phyloP scores from a whole-genome alignment of 2,888 invertebrate genomes.

The Habrosyne pyritoides region DNA sequence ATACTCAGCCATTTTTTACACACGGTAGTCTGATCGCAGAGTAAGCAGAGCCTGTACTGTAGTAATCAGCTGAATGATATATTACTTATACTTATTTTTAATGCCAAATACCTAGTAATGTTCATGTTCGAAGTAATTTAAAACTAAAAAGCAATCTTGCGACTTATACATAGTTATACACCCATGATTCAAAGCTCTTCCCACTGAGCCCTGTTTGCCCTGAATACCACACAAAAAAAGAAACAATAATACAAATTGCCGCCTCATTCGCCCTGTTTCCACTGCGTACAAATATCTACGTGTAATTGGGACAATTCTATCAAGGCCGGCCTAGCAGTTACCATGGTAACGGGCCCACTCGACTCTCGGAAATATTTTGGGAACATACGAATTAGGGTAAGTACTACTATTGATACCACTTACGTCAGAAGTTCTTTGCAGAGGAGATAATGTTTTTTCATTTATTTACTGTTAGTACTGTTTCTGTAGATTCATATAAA shows the following conservation, averaged over 20 bases:
- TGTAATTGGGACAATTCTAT: slow-evolving; percentile 10
- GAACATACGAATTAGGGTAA: not conserved
- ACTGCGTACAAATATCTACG: not conserved
- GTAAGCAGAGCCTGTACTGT: no score
- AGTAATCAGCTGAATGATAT: no score
- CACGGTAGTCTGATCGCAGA: no score
- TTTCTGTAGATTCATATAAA: no score
- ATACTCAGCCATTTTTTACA: no score
- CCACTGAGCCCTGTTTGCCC: not conserved
- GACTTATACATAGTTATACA: no score
- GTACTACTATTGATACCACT: not conserved
- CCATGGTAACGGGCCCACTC: not conserved
- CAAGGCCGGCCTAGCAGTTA: slow-evolving; percentile 6
- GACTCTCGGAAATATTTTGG: not conserved
- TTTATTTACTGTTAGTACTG: no score
- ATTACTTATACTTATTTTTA: no score
- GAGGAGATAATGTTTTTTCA: no score
- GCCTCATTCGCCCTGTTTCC: not conserved
- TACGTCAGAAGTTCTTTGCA: not conserved
- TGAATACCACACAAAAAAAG: not conserved
- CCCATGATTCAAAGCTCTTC: not conserved
- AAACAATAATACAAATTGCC: not conserved
- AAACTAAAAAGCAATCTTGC: no score
- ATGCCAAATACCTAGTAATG: no score
- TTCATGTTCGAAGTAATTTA: no score